These are phyloP conservation scores for Promerops cafer DNA, from an alignment of 2,113 vertebrate genomes.

Conservation along the genomic window DNA sequence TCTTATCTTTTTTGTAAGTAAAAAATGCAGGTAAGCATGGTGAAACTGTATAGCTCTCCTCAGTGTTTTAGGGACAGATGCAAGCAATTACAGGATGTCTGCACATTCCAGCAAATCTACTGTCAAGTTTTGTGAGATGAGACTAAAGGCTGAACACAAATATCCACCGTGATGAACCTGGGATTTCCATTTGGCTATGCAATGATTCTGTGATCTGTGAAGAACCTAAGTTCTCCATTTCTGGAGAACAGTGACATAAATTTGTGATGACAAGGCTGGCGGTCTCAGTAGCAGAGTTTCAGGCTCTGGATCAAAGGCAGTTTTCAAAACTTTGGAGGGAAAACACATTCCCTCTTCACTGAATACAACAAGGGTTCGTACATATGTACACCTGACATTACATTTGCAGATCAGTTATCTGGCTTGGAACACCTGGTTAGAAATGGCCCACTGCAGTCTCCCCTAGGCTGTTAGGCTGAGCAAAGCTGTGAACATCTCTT, in stretches of 20 bases:
- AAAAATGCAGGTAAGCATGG: background rate
- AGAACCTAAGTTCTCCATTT: background rate
- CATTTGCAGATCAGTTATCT: background rate
- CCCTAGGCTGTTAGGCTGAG: background rate
- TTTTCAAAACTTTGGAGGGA: background rate
- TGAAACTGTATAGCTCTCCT: background rate
- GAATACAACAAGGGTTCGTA: background rate
- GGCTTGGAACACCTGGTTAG: background rate
- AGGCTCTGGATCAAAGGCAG: background rate
- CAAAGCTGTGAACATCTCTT: background rate
- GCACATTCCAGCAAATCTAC: background rate
- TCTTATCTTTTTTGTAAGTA: background rate
- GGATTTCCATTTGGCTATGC: background rate
- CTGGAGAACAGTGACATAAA: background rate
- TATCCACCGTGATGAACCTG: background rate
- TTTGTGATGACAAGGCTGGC: background rate
- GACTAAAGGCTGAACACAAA: background rate
- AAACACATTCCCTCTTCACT: background rate
- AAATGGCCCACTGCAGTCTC: background rate
- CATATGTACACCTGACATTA: fast-evolving
- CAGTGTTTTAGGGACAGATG: background rate
- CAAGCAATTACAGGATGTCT: background rate
- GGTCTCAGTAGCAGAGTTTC: background rate
- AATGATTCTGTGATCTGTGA: background rate
- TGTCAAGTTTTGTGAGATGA: background rate